Evolutionary conservation across 2,888 invertebrate species (phyloP), one percentile per base, ranked within the genome.

Genomic region (Pelosia muscerda): DNA sequence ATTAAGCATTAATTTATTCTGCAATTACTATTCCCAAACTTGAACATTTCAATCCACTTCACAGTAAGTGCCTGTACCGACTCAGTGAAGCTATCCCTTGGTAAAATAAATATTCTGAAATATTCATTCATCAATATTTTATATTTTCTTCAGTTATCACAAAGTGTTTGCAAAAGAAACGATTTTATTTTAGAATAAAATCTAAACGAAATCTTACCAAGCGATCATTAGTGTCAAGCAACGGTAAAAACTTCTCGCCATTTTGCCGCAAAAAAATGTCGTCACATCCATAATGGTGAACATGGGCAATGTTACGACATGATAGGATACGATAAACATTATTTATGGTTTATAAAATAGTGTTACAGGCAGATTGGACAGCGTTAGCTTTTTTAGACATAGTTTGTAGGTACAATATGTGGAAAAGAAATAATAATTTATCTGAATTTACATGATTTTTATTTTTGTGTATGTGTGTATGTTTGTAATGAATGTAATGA

Each of bases 201-300:
- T 26, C 55, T 55, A 25, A 55, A 25, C 25, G 55, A 11, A 26
- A 55, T 55, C 15, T 55, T 26, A 19, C 55, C 19, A 13, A 55
- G 26, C 26, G 25, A 55, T 55, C 22, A 55, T 25, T 55, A 55
- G 55, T 55, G 55, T 55, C 55, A 55, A 15, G 55, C 13, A 55
- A 55, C 55, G 55, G 25, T 10, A 55, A 55, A 55, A 55, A 26
- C 1, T 3, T 55, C 55, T 23, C 25, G 15, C 55, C 55, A 25
- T 15, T 26, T 55, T 55, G 25, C 55, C 26, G 25, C 25, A 55
- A 25, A 25, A n/a, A 55, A 55, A 25, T 26, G 2, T 26, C 19
- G 28, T n/a, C 10, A n/a, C 49, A 49, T 49, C n/a, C 49, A 49
- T 49, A 49, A 49, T 49, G n/a, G n/a, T n/a, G 49, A 49, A 49